These are phyloP conservation scores for Larimichthys polyactis DNA, from an alignment of 2,113 vertebrate genomes.

Conservation along the genomic window DNA sequence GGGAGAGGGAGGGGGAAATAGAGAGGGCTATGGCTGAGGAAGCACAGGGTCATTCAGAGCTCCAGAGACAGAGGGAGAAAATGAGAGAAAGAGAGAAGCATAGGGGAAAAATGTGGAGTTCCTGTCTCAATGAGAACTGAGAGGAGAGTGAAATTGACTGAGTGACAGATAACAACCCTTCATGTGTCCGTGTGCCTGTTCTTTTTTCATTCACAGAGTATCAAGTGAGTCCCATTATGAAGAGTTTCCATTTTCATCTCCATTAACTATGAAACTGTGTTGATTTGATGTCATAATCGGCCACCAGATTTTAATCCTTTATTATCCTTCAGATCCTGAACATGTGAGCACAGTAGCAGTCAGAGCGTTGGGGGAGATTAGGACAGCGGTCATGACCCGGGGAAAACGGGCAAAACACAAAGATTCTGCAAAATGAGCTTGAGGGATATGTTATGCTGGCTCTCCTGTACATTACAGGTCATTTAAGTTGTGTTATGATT, in stretches of 20 bases:
- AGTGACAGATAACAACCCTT: not conserved
- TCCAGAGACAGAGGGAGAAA: slow-evolving; percentile 40
- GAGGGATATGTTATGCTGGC: not conserved
- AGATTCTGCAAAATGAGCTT: not conserved
- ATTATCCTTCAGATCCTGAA: not conserved
- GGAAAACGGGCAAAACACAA: not conserved
- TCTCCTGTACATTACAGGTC: too few species aligned
- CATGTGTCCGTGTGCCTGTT: not conserved
- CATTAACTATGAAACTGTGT: not conserved
- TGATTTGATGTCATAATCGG: not conserved
- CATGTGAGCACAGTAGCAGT: not conserved
- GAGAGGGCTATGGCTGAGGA: slow-evolving; percentile 58
- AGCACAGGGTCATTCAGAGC: slow-evolving; percentile 64
- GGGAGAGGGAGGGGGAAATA: slow-evolving; percentile 2
- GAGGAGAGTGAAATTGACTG: slow-evolving; percentile 9
- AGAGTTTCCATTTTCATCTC: not conserved
- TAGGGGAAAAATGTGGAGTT: slow-evolving; percentile 42
- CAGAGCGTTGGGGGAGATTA: not conserved
- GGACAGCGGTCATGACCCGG: not conserved
- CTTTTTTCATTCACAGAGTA: not conserved
- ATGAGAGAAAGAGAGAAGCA: slow-evolving; percentile 23
- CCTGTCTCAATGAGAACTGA: slow-evolving; percentile 32
- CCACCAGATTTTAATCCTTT: not conserved
- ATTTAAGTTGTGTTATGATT: not conserved
- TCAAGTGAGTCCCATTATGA: not conserved